Conservation (phyloP, 2,888 invertebrate species). For the Hydroisotoma schaefferi region DNA sequence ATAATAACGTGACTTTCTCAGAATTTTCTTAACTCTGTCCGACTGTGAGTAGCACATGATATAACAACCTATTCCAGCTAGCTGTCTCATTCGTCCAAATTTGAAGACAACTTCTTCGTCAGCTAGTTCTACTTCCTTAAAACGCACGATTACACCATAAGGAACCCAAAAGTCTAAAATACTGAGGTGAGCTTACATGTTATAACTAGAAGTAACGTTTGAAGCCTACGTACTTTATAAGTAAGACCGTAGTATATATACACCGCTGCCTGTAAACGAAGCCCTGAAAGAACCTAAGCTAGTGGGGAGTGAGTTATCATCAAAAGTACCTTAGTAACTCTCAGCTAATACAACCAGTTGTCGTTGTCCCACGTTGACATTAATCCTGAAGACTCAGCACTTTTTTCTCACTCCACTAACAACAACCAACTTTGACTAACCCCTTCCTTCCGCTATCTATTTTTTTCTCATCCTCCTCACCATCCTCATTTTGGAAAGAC, state of each 20-base stretch:
- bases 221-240: too few relatives aligned
- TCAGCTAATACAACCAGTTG: constrained; percentile 30
- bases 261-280: too few relatives aligned
- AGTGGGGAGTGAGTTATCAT: too few relatives aligned
- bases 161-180: too few relatives aligned
- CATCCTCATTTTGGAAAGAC: not conserved
- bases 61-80: not conserved
- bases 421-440: constrained; percentile 11
- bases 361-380: constrained; percentile 37
- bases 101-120: not conserved
- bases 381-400: constrained; percentile 26
- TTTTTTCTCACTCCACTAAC: constrained; percentile 13
- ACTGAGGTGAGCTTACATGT: too few relatives aligned
- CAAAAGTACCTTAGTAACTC: too few relatives aligned
- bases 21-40: too few relatives aligned
- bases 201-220: too few relatives aligned
- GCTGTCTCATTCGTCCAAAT: not conserved
- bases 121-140: not conserved
- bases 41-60: too few relatives aligned
- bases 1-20: too few relatives aligned
- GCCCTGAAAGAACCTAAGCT: too few relatives aligned
- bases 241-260: too few relatives aligned
- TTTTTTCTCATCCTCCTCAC: constrained; percentile 13
- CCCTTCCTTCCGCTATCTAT: constrained; percentile 13
- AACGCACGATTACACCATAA: not conserved